Evolutionary conservation across 2,113 vertebrate genomes (phyloP).

Genomic region (Thermophis baileyi): DNA sequence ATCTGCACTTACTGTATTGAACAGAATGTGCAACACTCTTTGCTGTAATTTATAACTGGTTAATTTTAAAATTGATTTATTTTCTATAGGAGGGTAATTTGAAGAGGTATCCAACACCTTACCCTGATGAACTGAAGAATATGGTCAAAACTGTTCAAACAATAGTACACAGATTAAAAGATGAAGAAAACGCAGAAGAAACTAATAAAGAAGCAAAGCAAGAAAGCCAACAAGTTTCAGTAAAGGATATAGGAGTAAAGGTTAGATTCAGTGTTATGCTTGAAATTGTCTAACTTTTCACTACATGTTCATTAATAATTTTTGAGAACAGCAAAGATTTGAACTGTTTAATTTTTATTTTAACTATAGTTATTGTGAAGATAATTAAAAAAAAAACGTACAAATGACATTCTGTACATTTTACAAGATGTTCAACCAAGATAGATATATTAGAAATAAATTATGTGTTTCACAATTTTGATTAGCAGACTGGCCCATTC

Average conservation of each 20-base stretch:
- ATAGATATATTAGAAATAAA: neutral
- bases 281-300: neutral
- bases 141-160: constrained; percentile 99
- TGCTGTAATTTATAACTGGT: neutral
- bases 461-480: neutral
- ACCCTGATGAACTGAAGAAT: constrained; percentile 97
- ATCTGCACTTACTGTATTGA: neutral
- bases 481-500: neutral
- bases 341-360: neutral
- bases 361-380: neutral
- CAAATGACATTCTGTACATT: neutral
- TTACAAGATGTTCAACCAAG: neutral
- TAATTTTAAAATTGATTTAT: neutral
- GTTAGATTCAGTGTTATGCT: constrained; percentile 63
- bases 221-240: constrained; percentile 79
- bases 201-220: constrained; percentile 73
- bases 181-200: constrained; percentile 87
- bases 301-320: neutral
- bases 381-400: neutral
- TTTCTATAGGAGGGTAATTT: constrained; percentile 89
- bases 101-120: constrained; percentile 96
- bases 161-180: constrained; percentile 91
- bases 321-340: neutral
- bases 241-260: constrained; percentile 88
- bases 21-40: neutral